Base-by-base conservation (phyloP, 2,797 vertebrate species). In the Mormyrus proboscirostris region DNA sequence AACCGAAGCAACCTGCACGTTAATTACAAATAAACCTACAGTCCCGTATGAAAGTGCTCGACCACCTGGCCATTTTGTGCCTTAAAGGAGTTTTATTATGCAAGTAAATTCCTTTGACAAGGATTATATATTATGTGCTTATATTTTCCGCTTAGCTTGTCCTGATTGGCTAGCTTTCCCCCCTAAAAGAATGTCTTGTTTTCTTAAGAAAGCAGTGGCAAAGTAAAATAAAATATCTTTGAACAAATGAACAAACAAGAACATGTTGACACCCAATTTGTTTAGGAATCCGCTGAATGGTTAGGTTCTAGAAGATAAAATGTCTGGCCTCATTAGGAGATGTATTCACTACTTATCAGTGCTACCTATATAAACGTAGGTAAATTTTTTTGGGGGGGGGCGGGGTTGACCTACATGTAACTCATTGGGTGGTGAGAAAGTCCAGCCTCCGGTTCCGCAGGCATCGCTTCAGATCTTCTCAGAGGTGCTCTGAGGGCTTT, bases 231-330 rank as follows among this genome's bases (percentile, higher is more conserved):
- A 57, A 59, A 87, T 38, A 87, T 57, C 25, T 33, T 29, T 55
- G 51, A 87, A 86, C 25, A 51, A 55, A 57, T 55, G 53, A 87
- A 41, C 53, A 87, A 87, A 57, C 29, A 86, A 59, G 57, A 57
- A 59, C 33, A 88, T 14, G 91, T 85, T 53, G 82, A 94, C 94
- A 94, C 79, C 65, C 25, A 88, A 92, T 95, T 95, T 95, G 94
- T 95, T 93, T 95, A 95, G 95, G 94, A 95, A 95, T 93, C 94
- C 92, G 92, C 92, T 86, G 92, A 93, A 93, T 94, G 95, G 92
- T 91, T 50, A 92, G 93, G 93, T 93, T 95, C 94, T 95, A 95
- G 95, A 95, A 94, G 95, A 95, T 94, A 94, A 93, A 94, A 95
- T 93, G 92, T 94, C 93, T 91, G 88, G 91, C 91, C 94, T 96